phyloP scores from a whole-genome alignment of 2,888 invertebrate genomes.

The Dryomyza anilis region DNA sequence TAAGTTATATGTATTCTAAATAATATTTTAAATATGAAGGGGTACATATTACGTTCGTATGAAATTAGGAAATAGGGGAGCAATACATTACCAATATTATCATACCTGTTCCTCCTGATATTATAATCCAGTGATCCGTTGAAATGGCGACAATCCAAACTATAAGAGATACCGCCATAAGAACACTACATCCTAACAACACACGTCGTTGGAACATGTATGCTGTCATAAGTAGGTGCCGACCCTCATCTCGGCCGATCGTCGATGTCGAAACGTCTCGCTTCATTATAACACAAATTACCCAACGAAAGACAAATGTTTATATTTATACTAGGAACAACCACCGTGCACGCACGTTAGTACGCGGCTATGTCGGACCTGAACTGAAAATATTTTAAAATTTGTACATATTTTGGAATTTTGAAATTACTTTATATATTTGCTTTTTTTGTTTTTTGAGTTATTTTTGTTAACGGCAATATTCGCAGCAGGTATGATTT shows the following conservation, averaged over 20 bases:
- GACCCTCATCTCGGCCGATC: slow-evolving; percentile 66
- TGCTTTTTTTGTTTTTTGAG: no score
- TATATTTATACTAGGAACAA: slow-evolving; percentile 20
- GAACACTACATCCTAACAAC: slow-evolving; percentile 72
- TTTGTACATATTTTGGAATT: slow-evolving; percentile 21
- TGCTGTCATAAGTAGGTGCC: slow-evolving; percentile 67
- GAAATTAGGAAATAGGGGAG: no score
- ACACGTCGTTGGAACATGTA: slow-evolving; percentile 74
- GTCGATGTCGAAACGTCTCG: slow-evolving; percentile 67
- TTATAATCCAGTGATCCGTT: slow-evolving; percentile 75
- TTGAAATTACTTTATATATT: slow-evolving; percentile 8
- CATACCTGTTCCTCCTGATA: slow-evolving; percentile 61
- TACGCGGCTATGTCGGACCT: not conserved
- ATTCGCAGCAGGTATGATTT: slow-evolving; percentile 8
- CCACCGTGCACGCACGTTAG: slow-evolving; percentile 20
- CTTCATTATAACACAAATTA: slow-evolving; percentile 43
- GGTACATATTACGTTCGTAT: no score
- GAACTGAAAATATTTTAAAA: slow-evolving; percentile 16
- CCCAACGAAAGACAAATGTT: not conserved
- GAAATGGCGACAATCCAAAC: slow-evolving; percentile 77
- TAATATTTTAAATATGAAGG: no score
- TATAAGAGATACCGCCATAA: slow-evolving; percentile 70
- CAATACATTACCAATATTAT: no score
- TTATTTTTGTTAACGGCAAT: slow-evolving; percentile 15
- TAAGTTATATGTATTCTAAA: no score